These are phyloP conservation scores for Keiferia lycopersicella DNA, from an alignment of 2,888 invertebrate genomes.

Conservation along the genomic window DNA sequence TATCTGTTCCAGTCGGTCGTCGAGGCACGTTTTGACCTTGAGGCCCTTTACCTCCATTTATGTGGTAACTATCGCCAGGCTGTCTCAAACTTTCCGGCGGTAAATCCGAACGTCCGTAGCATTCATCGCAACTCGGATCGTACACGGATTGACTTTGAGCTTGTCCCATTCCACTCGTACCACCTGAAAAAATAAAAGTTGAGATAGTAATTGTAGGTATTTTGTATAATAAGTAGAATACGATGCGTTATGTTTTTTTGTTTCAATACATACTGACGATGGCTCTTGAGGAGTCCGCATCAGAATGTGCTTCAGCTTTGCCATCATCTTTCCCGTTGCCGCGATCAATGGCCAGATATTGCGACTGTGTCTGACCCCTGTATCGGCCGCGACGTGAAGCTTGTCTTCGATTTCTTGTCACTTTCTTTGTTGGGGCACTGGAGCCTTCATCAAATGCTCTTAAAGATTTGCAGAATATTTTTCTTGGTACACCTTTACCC, in stretches of 20 bases:
- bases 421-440: constrained; percentile 17
- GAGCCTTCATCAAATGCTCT: constrained; percentile 5
- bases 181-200: constrained; percentile 78
- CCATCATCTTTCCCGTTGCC: constrained; percentile 84
- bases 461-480: constrained; percentile 46
- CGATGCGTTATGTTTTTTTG: not conserved
- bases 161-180: constrained; percentile 92
- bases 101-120: constrained; percentile 63
- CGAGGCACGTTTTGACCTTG: too few relatives aligned
- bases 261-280: constrained; percentile 84
- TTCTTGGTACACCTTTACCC: constrained; percentile 27
- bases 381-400: constrained; percentile 68
- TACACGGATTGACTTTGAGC: constrained; percentile 92
- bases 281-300: constrained; percentile 85
- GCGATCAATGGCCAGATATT: constrained; percentile 84
- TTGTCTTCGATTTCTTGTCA: constrained; percentile 52
- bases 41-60: too few relatives aligned
- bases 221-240: too few relatives aligned
- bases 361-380: constrained; percentile 91
- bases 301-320: constrained; percentile 91
- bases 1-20: not conserved
- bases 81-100: constrained; percentile 48
- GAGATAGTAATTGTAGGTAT: not conserved
- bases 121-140: constrained; percentile 85
- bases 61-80: not conserved